phyloP scores from a whole-genome alignment of 92 coral and sea anemone genomes.

The Meandrina meandrites region DNA sequence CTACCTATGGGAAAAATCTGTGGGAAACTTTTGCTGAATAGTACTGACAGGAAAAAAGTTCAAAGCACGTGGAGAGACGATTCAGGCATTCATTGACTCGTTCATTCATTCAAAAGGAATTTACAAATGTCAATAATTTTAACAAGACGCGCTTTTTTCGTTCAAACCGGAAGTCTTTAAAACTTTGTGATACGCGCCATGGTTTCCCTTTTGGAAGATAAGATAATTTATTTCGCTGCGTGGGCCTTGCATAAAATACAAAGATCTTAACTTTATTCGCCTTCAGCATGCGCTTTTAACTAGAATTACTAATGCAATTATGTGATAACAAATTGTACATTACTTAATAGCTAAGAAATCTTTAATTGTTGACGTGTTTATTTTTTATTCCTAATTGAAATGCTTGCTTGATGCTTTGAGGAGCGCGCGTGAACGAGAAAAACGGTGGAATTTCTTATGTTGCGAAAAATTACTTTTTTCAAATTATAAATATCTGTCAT shows the following conservation, averaged over 20 bases:
- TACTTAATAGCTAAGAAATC: not conserved
- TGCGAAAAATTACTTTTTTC: not conserved
- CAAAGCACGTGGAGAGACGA: not conserved
- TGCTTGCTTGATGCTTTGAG: not conserved
- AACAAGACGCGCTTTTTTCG: not conserved
- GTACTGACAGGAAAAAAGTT: not conserved
- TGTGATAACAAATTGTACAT: not conserved
- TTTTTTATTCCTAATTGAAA: not conserved
- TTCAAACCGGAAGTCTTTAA: slow-evolving; percentile 26
- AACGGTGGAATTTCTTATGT: not conserved
- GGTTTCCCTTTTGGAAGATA: not conserved
- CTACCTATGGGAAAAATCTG: too few species aligned
- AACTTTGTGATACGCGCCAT: not conserved
- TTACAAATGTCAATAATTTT: slow-evolving; percentile 10
- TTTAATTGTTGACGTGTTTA: not conserved
- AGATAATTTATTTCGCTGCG: not conserved
- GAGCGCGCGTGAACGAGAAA: not conserved
- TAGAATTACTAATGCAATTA: not conserved
- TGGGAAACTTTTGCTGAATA: not conserved
- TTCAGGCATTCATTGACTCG: slow-evolving; percentile 2
- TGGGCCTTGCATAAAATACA: not conserved
- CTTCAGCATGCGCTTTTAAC: not conserved
- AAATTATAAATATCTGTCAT: not conserved
- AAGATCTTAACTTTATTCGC: not conserved
- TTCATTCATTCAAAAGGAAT: slow-evolving; percentile 22